Percentiles rank a stretch among this genome's conserved stretches.
Conservation (phyloP, 2,888 invertebrate genomes). For the Drosophila aldrichi region DNA sequence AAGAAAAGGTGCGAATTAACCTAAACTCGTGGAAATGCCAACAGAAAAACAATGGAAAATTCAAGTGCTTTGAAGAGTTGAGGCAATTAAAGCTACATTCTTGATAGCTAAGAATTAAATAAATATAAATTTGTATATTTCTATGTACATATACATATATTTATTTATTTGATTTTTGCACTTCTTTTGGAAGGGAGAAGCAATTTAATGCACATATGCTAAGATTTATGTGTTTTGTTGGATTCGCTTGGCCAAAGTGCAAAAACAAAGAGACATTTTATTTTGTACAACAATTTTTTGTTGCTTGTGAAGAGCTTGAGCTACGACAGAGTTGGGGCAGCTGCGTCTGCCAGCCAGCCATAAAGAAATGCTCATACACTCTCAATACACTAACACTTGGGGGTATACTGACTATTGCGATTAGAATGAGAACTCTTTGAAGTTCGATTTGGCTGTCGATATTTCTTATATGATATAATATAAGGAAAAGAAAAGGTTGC, state of each 20-base stretch:
- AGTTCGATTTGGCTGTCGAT: too few relatives aligned
- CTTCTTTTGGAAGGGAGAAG: conserved; percentile 7
- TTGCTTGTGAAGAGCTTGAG: conserved; percentile 10
- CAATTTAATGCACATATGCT: conserved; percentile 78
- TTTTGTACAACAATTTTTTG: conserved; percentile 63
- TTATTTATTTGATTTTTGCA: conserved; percentile 19
- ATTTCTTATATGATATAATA: too few relatives aligned
- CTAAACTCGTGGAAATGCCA: conserved; percentile 32
- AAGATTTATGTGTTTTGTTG: conserved; percentile 78
- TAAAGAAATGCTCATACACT: conserved; percentile 55
- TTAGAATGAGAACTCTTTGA: too few relatives aligned
- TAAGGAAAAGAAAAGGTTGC: too few relatives aligned
- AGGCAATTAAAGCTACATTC: conserved; percentile 61
- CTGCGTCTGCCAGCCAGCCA: conserved; percentile 52
- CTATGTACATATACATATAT: not conserved
- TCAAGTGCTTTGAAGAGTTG: conserved; percentile 36
- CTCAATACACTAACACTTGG: conserved; percentile 12
- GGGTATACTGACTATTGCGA: not conserved
- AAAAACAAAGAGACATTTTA: conserved; percentile 79
- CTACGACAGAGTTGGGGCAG: conserved; percentile 1
- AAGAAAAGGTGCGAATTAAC: conserved; percentile 56
- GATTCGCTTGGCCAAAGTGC: conserved; percentile 66
- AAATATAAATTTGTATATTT: not conserved
- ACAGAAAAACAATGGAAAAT: conserved; percentile 75
- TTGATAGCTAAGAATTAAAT: conserved; percentile 13